Evolutionary conservation across 2,797 vertebrate genomes (phyloP).

Genomic region (Echiichthys vipera): DNA sequence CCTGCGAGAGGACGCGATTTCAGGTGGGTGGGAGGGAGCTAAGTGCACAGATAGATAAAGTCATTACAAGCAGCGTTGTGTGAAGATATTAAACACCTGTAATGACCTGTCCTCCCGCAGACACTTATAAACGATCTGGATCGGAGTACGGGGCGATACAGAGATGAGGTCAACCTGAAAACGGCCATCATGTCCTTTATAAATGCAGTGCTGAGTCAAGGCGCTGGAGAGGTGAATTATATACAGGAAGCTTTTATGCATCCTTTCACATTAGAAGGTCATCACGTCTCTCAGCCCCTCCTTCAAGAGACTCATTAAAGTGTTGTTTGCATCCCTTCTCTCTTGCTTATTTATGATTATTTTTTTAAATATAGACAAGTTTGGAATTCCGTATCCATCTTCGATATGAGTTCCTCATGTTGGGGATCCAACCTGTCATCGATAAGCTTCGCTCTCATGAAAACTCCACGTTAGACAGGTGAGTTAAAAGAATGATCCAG

Average conservation of each 20-base stretch:
- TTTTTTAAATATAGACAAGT: constrained; percentile 85
- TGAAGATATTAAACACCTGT: constrained; percentile 34
- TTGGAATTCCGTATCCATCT: constrained; percentile 98
- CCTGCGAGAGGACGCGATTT: constrained; percentile 96
- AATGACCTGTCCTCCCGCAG: constrained; percentile 76
- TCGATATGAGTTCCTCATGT: constrained; percentile 98
- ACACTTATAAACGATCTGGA: constrained; percentile 97
- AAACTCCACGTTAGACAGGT: constrained; percentile 97
- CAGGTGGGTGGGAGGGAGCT: constrained; percentile 85
- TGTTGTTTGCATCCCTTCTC: background rate
- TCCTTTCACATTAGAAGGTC: constrained; percentile 1
- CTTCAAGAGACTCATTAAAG: constrained; percentile 17
- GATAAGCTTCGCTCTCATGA: constrained; percentile 97
- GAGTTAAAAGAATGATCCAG: constrained; percentile 55
- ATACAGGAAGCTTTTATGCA: constrained; percentile 28
- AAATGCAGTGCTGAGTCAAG: constrained; percentile 97
- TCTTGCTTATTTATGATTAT: background rate
- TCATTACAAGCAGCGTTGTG: background rate
- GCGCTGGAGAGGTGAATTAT: constrained; percentile 93
- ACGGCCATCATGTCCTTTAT: constrained; percentile 99
- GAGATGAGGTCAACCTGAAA: constrained; percentile 98
- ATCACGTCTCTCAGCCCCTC: background rate
- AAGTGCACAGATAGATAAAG: background rate
- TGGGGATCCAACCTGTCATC: constrained; percentile 98
- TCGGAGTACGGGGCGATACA: constrained; percentile 95